Base-by-base conservation (phyloP, 1,140 invertebrate genomes). In the Globodera rostochiensis region DNA sequence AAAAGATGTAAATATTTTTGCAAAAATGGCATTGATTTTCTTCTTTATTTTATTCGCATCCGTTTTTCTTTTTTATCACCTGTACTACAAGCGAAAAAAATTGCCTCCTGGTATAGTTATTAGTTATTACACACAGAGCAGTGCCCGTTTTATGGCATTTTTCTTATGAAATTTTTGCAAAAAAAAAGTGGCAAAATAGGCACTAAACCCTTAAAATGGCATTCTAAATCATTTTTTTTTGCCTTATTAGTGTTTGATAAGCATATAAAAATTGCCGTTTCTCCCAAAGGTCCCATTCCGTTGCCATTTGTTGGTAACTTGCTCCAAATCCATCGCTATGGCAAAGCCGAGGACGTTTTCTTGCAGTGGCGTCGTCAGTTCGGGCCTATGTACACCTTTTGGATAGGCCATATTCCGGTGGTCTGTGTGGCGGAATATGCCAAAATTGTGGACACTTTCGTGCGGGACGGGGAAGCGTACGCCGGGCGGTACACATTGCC, bases 381-480 rank as follows among this genome's bases (percentile, higher is more conserved):
- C 36, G 36, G 36, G 36, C 36, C 36, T 2, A 36, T 36, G 36
- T 36, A 36, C 36, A 36, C 36, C 36, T 36, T 36, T 36, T 36
- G 36, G 36, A 36, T 36, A 36, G 36, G 36, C 36, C 36, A 36
- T 3, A 36, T 36, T 36, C 36, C 36, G 36, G 36, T 36, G 36
- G 36, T 36, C 36, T 36, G 36, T 36, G 36, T 36, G 36, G 36
- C 36, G 36, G 36, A 36, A 36, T 85, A 85, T 83, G 25, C 70
- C 6, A 83, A 70, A 50, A 86, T 85, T 4, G 73, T 84, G 19
- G 85, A 85, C 49, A 85, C 84, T 9, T 85, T 85, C 53, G 60
- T 70, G 45, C 86, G 84, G 73, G 85, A 85, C 70, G 84, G 85
- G n/a, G 84, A 85, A 45, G 83, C 85, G 4, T 86, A 84, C 80